A percentile compares a stretch with the other conserved stretches of the same genome.
phyloP scores from a whole-genome alignment of 1,140 invertebrate species.

The Heliconius eleuchia region DNA sequence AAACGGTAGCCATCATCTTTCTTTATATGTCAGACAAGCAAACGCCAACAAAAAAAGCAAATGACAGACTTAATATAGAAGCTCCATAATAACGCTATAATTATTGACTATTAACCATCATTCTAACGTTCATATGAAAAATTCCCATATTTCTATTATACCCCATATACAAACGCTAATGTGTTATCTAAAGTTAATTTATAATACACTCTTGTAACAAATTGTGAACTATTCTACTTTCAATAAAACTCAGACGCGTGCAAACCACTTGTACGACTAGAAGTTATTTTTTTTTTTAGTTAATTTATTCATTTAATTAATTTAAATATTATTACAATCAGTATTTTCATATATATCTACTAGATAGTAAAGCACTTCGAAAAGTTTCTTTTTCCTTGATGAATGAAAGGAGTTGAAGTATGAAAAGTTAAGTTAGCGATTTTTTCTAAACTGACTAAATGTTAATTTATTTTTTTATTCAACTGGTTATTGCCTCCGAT shows the following conservation, averaged over 20 bases:
- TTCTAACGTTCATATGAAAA: constrained; percentile 72
- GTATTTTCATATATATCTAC: constrained; percentile 74
- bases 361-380: constrained; percentile 81
- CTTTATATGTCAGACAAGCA: constrained; percentile 32
- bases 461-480: neutral
- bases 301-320: constrained; percentile 60
- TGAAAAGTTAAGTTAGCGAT: constrained; percentile 14
- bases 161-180: constrained; percentile 75
- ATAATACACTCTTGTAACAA: constrained; percentile 73
- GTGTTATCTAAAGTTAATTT: constrained; percentile 63
- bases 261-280: constrained; percentile 74
- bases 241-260: constrained; percentile 62
- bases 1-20: neutral
- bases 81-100: constrained; percentile 61
- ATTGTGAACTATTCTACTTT: constrained; percentile 56
- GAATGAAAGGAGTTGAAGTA: constrained; percentile 16
- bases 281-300: constrained; percentile 58
- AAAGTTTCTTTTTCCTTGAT: constrained; percentile 58
- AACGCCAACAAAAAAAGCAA: constrained; percentile 41
- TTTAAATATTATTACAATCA: constrained; percentile 78
- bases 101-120: constrained; percentile 62
- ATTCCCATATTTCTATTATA: constrained; percentile 9
- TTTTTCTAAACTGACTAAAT: constrained; percentile 58
- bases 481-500: constrained; percentile 63
- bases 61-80: constrained; percentile 55